phyloP scores from a whole-genome alignment of 1,140 invertebrate species.

The Zaprionus ghesquierei region DNA sequence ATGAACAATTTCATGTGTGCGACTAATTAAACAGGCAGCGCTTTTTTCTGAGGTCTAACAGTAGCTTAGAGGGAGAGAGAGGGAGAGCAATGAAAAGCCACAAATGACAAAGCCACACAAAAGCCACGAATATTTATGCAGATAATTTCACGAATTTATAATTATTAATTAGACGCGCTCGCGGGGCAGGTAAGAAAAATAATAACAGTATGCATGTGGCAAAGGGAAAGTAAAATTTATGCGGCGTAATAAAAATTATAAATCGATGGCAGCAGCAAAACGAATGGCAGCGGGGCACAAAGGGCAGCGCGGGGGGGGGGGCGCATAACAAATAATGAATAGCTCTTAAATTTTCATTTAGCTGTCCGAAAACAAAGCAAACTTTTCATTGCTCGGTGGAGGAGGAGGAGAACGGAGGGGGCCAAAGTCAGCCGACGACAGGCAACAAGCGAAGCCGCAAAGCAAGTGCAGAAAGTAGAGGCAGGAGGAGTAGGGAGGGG shows the following conservation, averaged over 20 bases:
- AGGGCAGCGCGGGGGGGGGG: neutral
- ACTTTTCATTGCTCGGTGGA: constrained; percentile 38
- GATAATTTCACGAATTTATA: constrained; percentile 27
- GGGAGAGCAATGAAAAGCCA: constrained; percentile 13
- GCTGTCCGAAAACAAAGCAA: constrained; percentile 46
- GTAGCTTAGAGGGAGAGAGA: neutral
- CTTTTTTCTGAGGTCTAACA: neutral
- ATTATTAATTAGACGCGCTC: constrained; percentile 33
- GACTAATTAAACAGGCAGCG: neutral
- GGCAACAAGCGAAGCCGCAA: constrained; percentile 17
- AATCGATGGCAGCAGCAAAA: constrained; percentile 13
- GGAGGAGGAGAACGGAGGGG: neutral
- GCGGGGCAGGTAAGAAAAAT: neutral
- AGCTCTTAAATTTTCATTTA: constrained; percentile 72
- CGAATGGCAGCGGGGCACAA: neutral
- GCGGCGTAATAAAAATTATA: constrained; percentile 29
- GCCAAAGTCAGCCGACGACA: constrained; percentile 31
- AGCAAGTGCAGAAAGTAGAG: neutral
- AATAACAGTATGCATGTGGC: neutral
- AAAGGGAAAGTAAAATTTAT: constrained; percentile 21
- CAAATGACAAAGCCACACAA: constrained; percentile 28
- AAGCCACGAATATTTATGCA: constrained; percentile 48
- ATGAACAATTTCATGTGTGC: neutral
- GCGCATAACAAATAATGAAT: constrained; percentile 64
- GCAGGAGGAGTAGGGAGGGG: constrained; percentile 14